Conservation (phyloP, 2,113 vertebrate species). For the Nothocercus nigrocapillus region DNA sequence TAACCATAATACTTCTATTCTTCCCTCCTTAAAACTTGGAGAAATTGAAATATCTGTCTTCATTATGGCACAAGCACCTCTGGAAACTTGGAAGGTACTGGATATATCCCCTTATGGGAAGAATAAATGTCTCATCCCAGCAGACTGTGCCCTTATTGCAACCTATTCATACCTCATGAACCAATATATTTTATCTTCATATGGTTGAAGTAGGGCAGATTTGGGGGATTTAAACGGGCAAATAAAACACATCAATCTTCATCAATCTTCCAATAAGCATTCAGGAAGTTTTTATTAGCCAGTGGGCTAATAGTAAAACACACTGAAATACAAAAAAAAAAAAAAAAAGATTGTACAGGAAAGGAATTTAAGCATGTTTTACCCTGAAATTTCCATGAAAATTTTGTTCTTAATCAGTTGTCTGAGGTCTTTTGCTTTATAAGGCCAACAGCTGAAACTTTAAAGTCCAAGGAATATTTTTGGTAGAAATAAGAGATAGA, state of each 20-base stretch:
- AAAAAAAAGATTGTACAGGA: conserved; percentile 65
- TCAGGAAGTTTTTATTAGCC: conserved; percentile 75
- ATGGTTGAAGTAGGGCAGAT: conserved; percentile 79
- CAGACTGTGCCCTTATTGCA: conserved; percentile 62
- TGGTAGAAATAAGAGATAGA: conserved; percentile 31
- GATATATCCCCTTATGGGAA: conserved; percentile 38
- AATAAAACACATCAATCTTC: conserved; percentile 83
- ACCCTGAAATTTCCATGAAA: conserved; percentile 5
- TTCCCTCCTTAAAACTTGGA: conserved; percentile 51
- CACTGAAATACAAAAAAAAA: conserved; percentile 18
- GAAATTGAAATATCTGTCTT: conserved; percentile 68
- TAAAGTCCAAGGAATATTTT: conserved; percentile 49
- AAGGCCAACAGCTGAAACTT: conserved; percentile 29
- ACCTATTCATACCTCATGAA: conserved; percentile 76
- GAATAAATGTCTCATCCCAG: conserved; percentile 69
- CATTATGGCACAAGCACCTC: conserved; percentile 64
- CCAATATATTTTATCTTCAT: conserved; percentile 80
- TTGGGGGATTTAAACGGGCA: conserved; percentile 77
- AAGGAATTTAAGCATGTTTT: conserved; percentile 23
- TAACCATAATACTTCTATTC: conserved; percentile 66
- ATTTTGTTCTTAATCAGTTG: conserved; percentile 9
- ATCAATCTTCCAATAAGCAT: conserved; percentile 80
- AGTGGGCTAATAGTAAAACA: conserved; percentile 61
- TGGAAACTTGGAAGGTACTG: conserved; percentile 38
- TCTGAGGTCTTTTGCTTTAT: conserved; percentile 31